Conservation (phyloP, 2,888 invertebrate species). For the Phengaris arion region DNA sequence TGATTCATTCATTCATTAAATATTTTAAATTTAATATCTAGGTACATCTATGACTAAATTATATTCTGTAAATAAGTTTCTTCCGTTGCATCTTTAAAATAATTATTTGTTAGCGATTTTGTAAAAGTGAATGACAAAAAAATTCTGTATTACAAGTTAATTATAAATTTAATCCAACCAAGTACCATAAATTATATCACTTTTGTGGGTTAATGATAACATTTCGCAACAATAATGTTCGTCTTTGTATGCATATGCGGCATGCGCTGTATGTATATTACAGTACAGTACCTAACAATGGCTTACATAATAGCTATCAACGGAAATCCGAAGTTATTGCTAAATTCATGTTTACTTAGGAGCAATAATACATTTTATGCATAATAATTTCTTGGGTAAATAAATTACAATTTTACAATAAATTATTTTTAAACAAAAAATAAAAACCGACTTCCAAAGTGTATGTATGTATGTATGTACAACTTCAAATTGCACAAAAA, state of each 20-base stretch:
- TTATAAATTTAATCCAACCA: not conserved
- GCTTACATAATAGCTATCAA: not conserved
- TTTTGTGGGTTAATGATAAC: conserved; percentile 7
- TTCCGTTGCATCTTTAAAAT: not conserved
- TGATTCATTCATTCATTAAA: no score
- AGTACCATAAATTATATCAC: not conserved
- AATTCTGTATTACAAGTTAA: not conserved
- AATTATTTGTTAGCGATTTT: not conserved
- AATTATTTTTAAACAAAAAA: not conserved
- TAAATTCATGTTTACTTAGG: not conserved
- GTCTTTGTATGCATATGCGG: conserved; percentile 13
- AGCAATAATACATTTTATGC: conserved; percentile 8
- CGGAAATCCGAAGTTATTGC: conserved; percentile 15
- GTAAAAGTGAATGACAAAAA: not conserved
- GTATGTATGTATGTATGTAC: no score
- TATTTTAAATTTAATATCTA: no score
- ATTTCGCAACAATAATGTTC: not conserved
- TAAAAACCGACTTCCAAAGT: no score
- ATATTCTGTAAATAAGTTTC: not conserved
- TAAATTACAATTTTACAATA: not conserved
- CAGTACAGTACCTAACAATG: not conserved
- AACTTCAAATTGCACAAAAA: no score
- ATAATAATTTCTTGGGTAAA: not conserved
- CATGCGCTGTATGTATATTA: not conserved
- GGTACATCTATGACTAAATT: no score